Evolutionary conservation across 2,113 vertebrate genomes (phyloP).

Genomic region (Hemiscyllium ocellatum): DNA sequence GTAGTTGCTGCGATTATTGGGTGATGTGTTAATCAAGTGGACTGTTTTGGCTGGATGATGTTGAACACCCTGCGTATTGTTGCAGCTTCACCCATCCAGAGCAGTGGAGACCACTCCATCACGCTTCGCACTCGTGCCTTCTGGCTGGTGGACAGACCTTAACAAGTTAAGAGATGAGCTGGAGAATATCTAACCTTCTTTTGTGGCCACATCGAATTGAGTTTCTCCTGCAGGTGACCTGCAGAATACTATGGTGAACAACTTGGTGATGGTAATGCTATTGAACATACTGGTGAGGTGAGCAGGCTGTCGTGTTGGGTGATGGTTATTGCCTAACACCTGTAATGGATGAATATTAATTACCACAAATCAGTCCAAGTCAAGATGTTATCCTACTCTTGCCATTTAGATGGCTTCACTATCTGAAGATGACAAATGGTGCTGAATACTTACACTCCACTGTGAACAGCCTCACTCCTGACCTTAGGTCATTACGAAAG

Average conservation of each 20-base stretch:
- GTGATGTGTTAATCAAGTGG: neutral
- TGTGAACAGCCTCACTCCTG: too few species aligned
- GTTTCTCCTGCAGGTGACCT: neutral
- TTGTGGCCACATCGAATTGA: neutral
- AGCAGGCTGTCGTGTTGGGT: neutral
- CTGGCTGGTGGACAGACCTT: neutral
- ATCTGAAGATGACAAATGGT: neutral
- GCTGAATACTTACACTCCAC: neutral
- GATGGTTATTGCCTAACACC: neutral
- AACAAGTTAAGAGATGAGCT: neutral
- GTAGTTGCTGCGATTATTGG: neutral
- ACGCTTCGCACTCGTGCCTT: neutral
- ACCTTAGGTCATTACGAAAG: neutral
- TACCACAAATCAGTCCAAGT: neutral
- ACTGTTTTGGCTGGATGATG: neutral
- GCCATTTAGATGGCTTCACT: neutral
- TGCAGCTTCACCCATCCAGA: neutral
- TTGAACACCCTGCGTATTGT: neutral
- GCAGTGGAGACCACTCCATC: neutral
- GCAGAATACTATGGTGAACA: neutral
- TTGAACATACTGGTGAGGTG: neutral
- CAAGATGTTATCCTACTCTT: neutral
- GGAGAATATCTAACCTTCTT: too few species aligned
- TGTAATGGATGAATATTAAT: neutral
- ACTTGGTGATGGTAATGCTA: neutral